Evolutionary conservation across 2,888 invertebrate species (phyloP).

Genomic region (Tetragonisca angustula): DNA sequence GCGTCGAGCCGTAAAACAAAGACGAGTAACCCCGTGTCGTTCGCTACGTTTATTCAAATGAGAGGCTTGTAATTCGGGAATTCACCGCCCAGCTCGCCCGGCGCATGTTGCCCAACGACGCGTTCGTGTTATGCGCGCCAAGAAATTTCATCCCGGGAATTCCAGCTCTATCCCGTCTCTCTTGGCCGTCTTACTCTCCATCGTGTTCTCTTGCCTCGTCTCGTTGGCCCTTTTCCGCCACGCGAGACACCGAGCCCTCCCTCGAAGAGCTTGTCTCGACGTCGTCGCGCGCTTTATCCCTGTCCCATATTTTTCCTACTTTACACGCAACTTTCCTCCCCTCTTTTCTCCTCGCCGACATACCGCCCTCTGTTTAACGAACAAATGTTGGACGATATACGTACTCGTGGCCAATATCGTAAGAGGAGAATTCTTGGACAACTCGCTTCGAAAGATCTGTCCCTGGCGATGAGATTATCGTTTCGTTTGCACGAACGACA

Average conservation of each 20-base stretch:
- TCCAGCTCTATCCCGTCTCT: conserved; percentile 25
- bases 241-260: conserved; percentile 21
- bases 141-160: conserved; percentile 64
- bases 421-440: not conserved
- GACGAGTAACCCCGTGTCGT: conserved; percentile 63
- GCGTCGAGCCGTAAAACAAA: conserved; percentile 59
- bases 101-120: conserved; percentile 51
- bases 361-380: not conserved
- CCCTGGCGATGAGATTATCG: too few relatives aligned
- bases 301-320: conserved; percentile 62
- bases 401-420: not conserved
- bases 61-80: conserved; percentile 76
- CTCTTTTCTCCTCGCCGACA: not conserved
- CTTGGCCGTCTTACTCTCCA: conserved; percentile 5
- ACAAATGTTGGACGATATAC: not conserved
- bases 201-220: not conserved
- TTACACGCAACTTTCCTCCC: conserved; percentile 46
- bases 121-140: conserved; percentile 49
- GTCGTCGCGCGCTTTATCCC: conserved; percentile 49
- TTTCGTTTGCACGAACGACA: too few relatives aligned
- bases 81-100: conserved; percentile 62
- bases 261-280: conserved; percentile 32
- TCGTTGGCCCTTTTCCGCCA: conserved; percentile 28
- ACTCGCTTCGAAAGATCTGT: too few relatives aligned
- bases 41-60: conserved; percentile 76